These are phyloP conservation scores for Steromphala cineraria DNA, from an alignment of 2,888 invertebrate species.

Conservation along the genomic window DNA sequence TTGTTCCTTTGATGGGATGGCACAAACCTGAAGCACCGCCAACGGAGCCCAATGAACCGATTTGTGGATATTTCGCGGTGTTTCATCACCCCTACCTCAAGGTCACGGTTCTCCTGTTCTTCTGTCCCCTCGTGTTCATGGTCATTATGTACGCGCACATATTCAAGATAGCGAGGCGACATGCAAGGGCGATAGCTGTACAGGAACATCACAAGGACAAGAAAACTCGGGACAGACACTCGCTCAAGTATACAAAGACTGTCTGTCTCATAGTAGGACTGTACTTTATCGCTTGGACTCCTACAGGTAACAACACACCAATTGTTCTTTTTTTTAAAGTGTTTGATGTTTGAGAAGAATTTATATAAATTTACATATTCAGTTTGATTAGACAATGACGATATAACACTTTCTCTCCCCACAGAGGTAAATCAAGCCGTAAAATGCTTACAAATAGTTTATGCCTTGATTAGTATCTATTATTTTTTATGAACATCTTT, in stretches of 20 bases:
- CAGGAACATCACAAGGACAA: constrained; percentile 27
- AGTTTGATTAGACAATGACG: too few species aligned
- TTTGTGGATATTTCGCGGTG: constrained; percentile 50
- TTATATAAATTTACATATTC: too few species aligned
- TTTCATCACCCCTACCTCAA: constrained; percentile 38
- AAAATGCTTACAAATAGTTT: too few species aligned
- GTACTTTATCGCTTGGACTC: constrained; percentile 53
- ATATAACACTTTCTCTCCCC: too few species aligned
- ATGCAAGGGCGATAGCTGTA: constrained; percentile 42
- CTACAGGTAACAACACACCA: constrained; percentile 39
- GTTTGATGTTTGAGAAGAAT: too few species aligned
- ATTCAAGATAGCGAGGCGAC: constrained; percentile 43
- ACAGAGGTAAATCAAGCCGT: too few species aligned
- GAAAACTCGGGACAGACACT: constrained; percentile 34
- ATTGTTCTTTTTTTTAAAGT: too few species aligned
- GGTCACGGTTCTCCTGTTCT: constrained; percentile 42
- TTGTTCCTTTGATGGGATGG: constrained; percentile 49
- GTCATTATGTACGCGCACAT: constrained; percentile 44
- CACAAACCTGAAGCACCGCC: constrained; percentile 35
- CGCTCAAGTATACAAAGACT: constrained; percentile 55
- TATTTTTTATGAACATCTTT: too few species aligned
- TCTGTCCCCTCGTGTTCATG: constrained; percentile 46
- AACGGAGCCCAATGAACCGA: constrained; percentile 23
- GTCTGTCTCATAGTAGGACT: constrained; percentile 49
- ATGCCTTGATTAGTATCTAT: too few species aligned